Percentiles rank a stretch among this genome's conserved stretches.
phyloP scores from a whole-genome alignment of 1,140 invertebrate genomes.

The Diabrotica undecimpunctata region DNA sequence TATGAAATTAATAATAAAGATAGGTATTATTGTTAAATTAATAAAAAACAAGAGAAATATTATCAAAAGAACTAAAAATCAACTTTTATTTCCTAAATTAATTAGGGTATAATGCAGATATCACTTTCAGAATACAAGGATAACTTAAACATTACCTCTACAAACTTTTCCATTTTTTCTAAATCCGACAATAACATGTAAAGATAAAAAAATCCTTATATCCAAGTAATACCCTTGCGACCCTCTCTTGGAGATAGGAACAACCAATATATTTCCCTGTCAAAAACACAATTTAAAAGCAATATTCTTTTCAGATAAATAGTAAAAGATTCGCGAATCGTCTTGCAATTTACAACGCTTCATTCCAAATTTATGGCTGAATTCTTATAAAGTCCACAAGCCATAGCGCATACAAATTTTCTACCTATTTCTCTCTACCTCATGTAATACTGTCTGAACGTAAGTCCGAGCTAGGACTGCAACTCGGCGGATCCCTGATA shows the following conservation, averaged over 20 bases:
- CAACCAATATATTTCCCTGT: constrained; percentile 8
- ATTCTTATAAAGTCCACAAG: constrained; percentile 7
- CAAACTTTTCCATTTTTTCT: neutral
- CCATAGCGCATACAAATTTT: neutral
- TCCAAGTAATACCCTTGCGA: neutral
- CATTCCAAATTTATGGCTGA: constrained; percentile 25
- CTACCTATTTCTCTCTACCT: constrained; percentile 4
- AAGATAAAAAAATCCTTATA: constrained; percentile 1
- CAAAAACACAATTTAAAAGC: constrained; percentile 18
- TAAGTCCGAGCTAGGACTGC: neutral
- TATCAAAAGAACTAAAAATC: too few relatives aligned
- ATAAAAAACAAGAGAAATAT: too few relatives aligned
- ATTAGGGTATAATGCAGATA: too few relatives aligned
- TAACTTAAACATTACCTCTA: too few relatives aligned
- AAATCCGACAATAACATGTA: neutral
- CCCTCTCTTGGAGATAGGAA: neutral
- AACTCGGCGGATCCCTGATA: constrained; percentile 20
- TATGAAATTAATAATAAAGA: too few relatives aligned
- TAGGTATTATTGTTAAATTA: too few relatives aligned
- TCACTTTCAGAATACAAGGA: too few relatives aligned
- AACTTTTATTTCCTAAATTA: too few relatives aligned
- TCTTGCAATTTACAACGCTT: constrained; percentile 30
- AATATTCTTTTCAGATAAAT: constrained; percentile 23
- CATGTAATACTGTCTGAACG: neutral
- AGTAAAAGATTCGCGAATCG: constrained; percentile 24